phyloP scores from a whole-genome alignment of 2,113 vertebrate genomes.

The Todiramphus chloris region DNA sequence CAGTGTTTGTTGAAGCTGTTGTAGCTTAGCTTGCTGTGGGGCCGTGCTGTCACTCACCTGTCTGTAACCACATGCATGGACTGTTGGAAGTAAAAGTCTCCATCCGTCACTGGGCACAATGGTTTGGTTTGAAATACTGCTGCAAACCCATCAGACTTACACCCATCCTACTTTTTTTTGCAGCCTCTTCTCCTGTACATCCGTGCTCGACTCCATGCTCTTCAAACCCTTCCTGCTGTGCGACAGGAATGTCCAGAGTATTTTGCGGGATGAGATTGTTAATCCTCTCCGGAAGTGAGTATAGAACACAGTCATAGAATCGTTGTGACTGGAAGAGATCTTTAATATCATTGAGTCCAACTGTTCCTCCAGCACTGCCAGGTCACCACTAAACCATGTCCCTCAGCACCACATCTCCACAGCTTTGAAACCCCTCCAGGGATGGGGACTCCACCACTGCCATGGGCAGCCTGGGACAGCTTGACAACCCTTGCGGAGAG shows the following conservation, averaged over 20 bases:
- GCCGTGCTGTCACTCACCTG: too few relatives aligned
- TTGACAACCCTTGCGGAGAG: too few relatives aligned
- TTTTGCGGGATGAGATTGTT: conserved; percentile 84
- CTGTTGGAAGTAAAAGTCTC: background rate
- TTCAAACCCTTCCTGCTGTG: conserved; percentile 75
- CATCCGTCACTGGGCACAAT: background rate
- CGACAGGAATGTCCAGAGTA: conserved; percentile 79
- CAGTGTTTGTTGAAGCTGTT: background rate
- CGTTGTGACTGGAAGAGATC: too few relatives aligned
- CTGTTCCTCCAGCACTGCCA: too few relatives aligned
- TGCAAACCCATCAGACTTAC: background rate
- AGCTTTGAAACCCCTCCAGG: too few relatives aligned
- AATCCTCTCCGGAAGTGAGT: conserved; percentile 85
- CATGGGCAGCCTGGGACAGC: too few relatives aligned
- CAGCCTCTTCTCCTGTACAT: conserved; percentile 90
- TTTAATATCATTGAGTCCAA: too few relatives aligned
- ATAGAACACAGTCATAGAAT: background rate
- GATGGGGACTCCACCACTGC: too few relatives aligned
- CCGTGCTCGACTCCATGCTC: conserved; percentile 86
- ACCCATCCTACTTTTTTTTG: background rate
- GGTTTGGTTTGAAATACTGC: background rate
- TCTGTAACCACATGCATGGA: background rate
- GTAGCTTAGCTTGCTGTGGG: background rate
- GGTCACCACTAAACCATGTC: too few relatives aligned
- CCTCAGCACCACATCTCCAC: too few relatives aligned